Evolutionary conservation across 2,113 vertebrate species (phyloP).

Genomic region (Orycteropus afer): DNA sequence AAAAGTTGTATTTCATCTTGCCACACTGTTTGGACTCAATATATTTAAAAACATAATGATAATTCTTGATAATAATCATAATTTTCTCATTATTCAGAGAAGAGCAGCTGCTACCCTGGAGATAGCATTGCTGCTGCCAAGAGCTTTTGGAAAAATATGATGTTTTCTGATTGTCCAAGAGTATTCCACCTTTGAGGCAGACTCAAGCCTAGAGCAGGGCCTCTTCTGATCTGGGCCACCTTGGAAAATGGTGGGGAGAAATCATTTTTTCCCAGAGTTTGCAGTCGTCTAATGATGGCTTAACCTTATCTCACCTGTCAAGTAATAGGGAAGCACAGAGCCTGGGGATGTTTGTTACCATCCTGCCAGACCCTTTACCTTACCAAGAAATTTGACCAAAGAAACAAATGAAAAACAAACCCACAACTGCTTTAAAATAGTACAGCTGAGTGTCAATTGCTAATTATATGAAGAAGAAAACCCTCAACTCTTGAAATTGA

Average conservation of each 20-base stretch:
- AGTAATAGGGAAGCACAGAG: background rate
- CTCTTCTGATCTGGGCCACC: background rate
- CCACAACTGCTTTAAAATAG: constrained; percentile 56
- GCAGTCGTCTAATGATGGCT: constrained; percentile 33
- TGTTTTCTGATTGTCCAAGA: constrained; percentile 63
- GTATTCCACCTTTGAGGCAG: constrained; percentile 45
- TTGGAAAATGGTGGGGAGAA: constrained; percentile 15
- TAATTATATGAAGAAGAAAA: constrained; percentile 43
- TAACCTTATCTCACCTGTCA: constrained; percentile 13
- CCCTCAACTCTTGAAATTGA: constrained; percentile 42
- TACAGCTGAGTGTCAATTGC: background rate
- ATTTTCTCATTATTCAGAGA: constrained; percentile 77
- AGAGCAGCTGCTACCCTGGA: constrained; percentile 59
- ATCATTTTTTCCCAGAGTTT: background rate
- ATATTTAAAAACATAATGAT: constrained; percentile 76
- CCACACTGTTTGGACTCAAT: constrained; percentile 70
- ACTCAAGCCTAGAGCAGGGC: constrained; percentile 4
- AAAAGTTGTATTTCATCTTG: constrained; percentile 64
- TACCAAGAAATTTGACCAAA: constrained; percentile 32
- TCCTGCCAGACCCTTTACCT: constrained; percentile 16
- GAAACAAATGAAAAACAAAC: too few relatives aligned
- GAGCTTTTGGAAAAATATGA: constrained; percentile 63
- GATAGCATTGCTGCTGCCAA: constrained; percentile 61
- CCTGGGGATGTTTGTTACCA: background rate
- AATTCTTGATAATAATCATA: constrained; percentile 77